Evolutionary conservation across 2,888 invertebrate genomes (phyloP).

Genomic region (Nycteola revayana): DNA sequence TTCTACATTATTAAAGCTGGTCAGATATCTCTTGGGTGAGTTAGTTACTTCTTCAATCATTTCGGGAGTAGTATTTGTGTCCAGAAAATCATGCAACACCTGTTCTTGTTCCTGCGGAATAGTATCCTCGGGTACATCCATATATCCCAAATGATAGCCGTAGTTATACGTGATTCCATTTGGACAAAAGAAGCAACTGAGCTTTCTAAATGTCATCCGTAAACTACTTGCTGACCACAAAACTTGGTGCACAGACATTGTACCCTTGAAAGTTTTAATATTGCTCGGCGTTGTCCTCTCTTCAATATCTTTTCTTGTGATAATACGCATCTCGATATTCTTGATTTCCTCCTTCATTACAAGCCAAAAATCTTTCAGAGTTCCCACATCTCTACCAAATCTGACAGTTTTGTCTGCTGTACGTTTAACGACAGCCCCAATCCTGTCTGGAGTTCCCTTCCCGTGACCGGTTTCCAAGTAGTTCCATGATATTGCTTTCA

Average conservation of each 20-base stretch:
- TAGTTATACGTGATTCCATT: constrained; percentile 5
- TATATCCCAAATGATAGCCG: constrained; percentile 7
- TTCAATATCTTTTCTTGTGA: constrained; percentile 9
- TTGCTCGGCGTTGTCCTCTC: constrained; percentile 1
- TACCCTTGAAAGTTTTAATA: constrained; percentile 5
- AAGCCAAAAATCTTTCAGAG: constrained; percentile 3
- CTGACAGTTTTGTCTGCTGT: constrained; percentile 19
- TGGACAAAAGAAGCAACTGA: constrained; percentile 8
- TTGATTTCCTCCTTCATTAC: constrained; percentile 5
- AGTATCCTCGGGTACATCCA: constrained; percentile 1
- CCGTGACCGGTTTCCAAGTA: constrained; percentile 9
- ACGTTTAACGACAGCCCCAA: constrained; percentile 22
- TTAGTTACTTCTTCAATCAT: background rate
- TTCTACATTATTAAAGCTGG: constrained; percentile 6
- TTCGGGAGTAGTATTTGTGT: constrained; percentile 7
- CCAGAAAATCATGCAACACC: constrained; percentile 5
- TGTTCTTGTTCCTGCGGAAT: constrained; percentile 3
- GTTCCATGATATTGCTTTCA: constrained; percentile 23
- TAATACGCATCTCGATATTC: constrained; percentile 6
- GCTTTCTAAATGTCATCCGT: constrained; percentile 4
- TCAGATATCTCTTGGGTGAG: constrained; percentile 3
- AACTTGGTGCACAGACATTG: constrained; percentile 5
- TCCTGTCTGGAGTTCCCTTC: constrained; percentile 6
- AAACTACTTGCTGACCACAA: constrained; percentile 3
- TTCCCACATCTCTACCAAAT: constrained; percentile 15